Evolutionary conservation across 2,113 vertebrate genomes (phyloP), one percentile per base, ranked within the genome.

Genomic region (Eclectus roratus): DNA sequence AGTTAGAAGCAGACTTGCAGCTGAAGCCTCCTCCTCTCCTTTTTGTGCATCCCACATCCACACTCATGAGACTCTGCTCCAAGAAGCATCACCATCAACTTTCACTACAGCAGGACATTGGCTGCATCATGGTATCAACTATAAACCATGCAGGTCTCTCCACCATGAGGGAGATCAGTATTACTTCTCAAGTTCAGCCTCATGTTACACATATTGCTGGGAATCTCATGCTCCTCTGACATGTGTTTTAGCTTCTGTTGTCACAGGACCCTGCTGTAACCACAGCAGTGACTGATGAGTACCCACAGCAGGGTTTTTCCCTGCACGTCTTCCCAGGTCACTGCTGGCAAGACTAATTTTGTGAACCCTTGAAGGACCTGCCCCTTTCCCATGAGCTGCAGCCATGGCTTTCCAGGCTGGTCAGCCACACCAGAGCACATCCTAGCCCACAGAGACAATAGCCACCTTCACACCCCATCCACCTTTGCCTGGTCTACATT

Each of bases 211-310:
- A 66, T 35, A 41, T 13, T 74, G 44, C 65, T 89, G 86, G 61
- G 56, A 94, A 91, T 72, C 49, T 81, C 69, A 46, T 33, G 39
- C 29, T 76, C 52, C 72, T 68, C 80, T 88, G 63, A 70, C 80
- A 76, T 11, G 28, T 65, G 89, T 63, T 96, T 84, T 61, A 81
- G 73, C 29, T 94, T 74, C 56, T 24, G 6, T 25, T 41, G 5
- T 93, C 90, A 79, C 77, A 93, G 44, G 52, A 65, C 84, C 31
- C 76, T 79, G 46, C 61, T 69, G 63, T 63, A 97, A 85, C 70
- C 82, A 61, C 85, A 93, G 90, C 41, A 77, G 49, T 5, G 53
- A 49, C 66, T 70, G 56, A 39, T 41, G 21, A 91, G 37, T 58
- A 89, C 56, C 53, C 43, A 11, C 81, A 88, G 66, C 35, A 74